Conservation (phyloP, 2,797 vertebrate species). For the Myotis planiceps region DNA sequence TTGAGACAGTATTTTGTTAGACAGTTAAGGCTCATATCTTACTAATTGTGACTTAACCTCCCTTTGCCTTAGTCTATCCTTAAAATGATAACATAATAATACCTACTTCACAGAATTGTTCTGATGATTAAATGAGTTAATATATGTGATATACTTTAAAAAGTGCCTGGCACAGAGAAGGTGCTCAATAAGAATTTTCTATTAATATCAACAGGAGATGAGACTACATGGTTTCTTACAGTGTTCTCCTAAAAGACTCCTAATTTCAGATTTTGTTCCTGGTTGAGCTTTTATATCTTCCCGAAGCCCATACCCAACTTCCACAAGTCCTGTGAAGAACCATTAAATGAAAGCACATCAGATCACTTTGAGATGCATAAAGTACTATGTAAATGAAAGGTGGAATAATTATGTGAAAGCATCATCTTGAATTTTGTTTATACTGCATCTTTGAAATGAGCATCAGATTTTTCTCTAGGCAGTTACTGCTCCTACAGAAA, state of each 20-base stretch:
- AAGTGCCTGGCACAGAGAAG: neutral
- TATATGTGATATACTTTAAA: neutral
- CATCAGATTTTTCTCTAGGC: slow-evolving; percentile 60
- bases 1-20: neutral
- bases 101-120: neutral
- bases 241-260: neutral
- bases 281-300: neutral
- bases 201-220: neutral
- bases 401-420: slow-evolving; percentile 52
- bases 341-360: slow-evolving; percentile 12
- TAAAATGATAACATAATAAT: neutral
- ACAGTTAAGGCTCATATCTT: neutral
- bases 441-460: slow-evolving; percentile 69
- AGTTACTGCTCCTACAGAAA: slow-evolving; percentile 66
- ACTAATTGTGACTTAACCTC: neutral
- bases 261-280: slow-evolving; percentile 12
- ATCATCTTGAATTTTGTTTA: slow-evolving; percentile 66
- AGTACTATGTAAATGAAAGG: slow-evolving; percentile 53
- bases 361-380: slow-evolving; percentile 42
- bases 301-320: neutral
- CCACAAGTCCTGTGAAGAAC: slow-evolving; percentile 5
- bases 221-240: neutral
- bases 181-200: neutral
- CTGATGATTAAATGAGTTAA: neutral
- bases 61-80: neutral